These are phyloP conservation scores for Leptothorax acervorum DNA, from an alignment of 2,888 invertebrate genomes.

Conservation along the genomic window DNA sequence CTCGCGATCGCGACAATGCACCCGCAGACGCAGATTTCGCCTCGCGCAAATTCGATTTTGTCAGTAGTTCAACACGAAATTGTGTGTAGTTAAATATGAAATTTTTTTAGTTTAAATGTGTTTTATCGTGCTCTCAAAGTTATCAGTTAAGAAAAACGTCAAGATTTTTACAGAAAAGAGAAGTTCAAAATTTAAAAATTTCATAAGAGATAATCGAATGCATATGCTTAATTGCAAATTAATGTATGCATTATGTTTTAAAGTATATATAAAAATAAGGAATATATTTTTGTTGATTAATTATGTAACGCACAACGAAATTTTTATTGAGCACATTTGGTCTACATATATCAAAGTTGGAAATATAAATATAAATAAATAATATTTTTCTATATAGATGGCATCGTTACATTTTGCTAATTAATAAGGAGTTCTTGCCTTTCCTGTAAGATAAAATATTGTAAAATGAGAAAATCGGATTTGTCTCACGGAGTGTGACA, in stretches of 20 bases:
- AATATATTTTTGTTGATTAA: background rate
- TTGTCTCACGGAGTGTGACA: background rate
- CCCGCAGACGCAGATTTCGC: background rate
- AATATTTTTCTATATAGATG: background rate
- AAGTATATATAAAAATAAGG: background rate
- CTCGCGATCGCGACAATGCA: conserved; percentile 26
- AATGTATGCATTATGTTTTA: background rate
- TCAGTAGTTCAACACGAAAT: background rate
- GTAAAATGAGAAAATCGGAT: background rate
- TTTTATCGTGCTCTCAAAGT: background rate
- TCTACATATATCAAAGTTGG: background rate
- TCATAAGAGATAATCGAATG: background rate
- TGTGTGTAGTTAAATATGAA: background rate
- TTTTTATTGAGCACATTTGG: background rate
- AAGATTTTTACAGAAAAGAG: background rate
- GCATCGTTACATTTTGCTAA: background rate
- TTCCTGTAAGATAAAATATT: background rate
- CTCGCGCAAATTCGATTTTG: conserved; percentile 4
- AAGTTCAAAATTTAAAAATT: background rate
- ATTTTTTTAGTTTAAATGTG: background rate
- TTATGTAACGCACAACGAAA: background rate
- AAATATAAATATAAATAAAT: background rate
- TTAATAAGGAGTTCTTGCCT: background rate
- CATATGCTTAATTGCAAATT: background rate
- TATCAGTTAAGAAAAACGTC: background rate